Conservation (phyloP, 2,113 vertebrate genomes). For the Catharus bicknelli region DNA sequence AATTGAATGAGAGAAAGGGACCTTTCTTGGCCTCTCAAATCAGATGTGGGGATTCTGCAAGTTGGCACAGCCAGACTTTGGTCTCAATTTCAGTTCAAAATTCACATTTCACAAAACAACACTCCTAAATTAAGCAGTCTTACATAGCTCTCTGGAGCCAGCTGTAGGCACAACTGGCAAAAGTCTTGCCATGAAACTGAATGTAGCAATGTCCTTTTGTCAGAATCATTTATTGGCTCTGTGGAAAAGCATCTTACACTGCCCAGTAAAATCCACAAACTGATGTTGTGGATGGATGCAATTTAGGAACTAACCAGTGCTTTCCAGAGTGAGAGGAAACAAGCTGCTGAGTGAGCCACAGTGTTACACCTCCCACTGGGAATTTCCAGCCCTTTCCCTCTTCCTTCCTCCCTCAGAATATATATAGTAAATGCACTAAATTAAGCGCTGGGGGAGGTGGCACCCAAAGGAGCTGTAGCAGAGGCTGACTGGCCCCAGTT, state of each 20-base stretch:
- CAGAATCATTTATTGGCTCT: background rate
- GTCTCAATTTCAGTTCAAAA: background rate
- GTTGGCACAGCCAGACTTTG: background rate
- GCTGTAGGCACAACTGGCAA: background rate
- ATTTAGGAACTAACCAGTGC: background rate
- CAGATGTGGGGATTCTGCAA: background rate
- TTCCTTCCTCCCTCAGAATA: constrained; percentile 51
- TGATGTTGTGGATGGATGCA: background rate
- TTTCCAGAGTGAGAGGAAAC: constrained; percentile 6
- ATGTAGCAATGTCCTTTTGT: background rate
- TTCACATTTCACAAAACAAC: background rate
- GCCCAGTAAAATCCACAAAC: background rate
- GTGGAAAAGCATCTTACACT: background rate
- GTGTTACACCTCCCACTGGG: constrained; percentile 2
- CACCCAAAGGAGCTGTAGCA: background rate
- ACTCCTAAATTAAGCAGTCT: background rate
- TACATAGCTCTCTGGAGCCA: no score
- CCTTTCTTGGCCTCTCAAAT: background rate
- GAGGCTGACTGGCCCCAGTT: background rate
- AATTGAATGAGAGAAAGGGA: background rate
- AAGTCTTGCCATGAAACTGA: background rate
- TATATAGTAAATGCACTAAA: constrained; percentile 21
- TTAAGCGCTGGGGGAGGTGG: background rate
- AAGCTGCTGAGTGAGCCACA: background rate
- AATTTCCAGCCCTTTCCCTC: constrained; percentile 51